Evolutionary conservation across 2,888 invertebrate species (phyloP), one percentile per base, ranked within the genome.

Genomic region (Tineola bisselliella): DNA sequence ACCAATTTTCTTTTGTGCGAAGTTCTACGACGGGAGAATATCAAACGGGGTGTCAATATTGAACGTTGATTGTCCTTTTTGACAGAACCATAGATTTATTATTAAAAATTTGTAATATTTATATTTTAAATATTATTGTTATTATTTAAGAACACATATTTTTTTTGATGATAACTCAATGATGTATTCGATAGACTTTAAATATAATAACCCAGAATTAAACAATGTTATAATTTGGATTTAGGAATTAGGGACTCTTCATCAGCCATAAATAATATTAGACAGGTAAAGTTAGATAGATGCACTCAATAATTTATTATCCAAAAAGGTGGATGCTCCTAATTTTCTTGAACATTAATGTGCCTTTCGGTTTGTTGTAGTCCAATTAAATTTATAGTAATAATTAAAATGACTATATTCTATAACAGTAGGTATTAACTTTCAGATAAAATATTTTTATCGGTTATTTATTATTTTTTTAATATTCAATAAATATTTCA

Each of bases 1-100:
- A 84, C 83, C 84, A 84, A 81, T 82, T 86, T 81, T 78, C 84
- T 82, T 84, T 84, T 84, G 82, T 86, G 75, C 72, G 70, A 76
- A 79, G 77, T 75, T 75, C 76, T 79, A 77, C 80, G 81, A 81
- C 79, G 77, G 74, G 72, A 70, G 79, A 84, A 82, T 81, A 79
- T 77, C 80, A 81, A 84, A 77, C 77, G 58, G 54, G 33, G 58
- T 58, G 58, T 58, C 33, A 5, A 58, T 15, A 58, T 58, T 58
- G 31, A 58, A 4, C 13, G 15, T 30, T 33, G 58, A 33, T 33
- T 31, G 31, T 58, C 33, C 33, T 58, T 58, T 58, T 58, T 58
- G 33, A 25, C 15, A 12, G n/a, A 2, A 25, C n/a, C 25, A 12
- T n/a, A 19, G 56, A 56, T 56, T 30, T 56, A 19, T 58, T 13